phyloP scores from a whole-genome alignment of 2,888 invertebrate genomes.

The Lochmaea crataegi region DNA sequence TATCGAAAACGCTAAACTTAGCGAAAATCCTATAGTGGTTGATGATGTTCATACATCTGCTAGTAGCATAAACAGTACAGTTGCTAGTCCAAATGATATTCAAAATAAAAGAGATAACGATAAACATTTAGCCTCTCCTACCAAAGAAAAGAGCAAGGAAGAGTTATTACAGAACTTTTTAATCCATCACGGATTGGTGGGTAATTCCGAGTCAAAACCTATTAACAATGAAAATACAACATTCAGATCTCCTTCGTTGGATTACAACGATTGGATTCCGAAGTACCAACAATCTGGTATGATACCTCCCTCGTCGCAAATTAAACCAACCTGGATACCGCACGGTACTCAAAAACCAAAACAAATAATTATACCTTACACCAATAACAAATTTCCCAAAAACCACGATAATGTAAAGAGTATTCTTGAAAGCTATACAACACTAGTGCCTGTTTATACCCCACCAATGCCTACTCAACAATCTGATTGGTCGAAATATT shows the following conservation, averaged over 20 bases:
- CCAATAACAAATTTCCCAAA: constrained; percentile 65
- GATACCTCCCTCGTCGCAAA: constrained; percentile 45
- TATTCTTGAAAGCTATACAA: constrained; percentile 52
- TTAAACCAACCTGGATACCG: constrained; percentile 13
- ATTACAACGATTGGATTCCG: constrained; percentile 56
- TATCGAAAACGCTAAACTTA: constrained; percentile 49
- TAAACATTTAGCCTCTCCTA: constrained; percentile 40
- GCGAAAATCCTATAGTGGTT: constrained; percentile 63
- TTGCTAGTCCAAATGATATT: constrained; percentile 43
- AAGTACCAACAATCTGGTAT: constrained; percentile 37
- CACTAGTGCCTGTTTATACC: constrained; percentile 58
- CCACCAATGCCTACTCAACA: constrained; percentile 56
- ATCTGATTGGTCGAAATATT: constrained; percentile 60
- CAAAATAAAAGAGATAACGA: constrained; percentile 50
- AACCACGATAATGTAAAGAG: neutral
- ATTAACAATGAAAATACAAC: constrained; percentile 37
- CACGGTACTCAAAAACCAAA: constrained; percentile 71
- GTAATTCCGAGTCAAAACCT: constrained; percentile 38
- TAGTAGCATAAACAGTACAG: constrained; percentile 56
- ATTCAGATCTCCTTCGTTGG: constrained; percentile 54
- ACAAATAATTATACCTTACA: constrained; percentile 86
- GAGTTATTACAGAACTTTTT: constrained; percentile 64
- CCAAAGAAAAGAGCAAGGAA: constrained; percentile 40
- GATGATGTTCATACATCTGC: constrained; percentile 69
- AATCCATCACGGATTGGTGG: constrained; percentile 43